phyloP scores from a whole-genome alignment of 2,888 invertebrate species.

The Kryphioiulus occultus region DNA sequence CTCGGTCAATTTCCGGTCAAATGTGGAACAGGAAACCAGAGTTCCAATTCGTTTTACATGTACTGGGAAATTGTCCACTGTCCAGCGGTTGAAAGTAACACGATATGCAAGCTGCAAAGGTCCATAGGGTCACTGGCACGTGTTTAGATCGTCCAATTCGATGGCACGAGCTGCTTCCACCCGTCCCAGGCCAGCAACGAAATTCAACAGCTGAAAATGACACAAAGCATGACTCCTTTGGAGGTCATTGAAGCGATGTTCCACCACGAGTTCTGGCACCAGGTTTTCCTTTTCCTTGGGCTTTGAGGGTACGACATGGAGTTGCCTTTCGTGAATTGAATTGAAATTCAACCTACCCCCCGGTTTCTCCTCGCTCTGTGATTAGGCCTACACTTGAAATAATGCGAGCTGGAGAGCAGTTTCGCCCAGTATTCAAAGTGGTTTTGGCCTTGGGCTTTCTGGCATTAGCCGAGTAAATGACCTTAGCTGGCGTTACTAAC shows the following conservation, averaged over 20 bases:
- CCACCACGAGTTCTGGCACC: not conserved
- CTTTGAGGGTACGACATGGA: not conserved
- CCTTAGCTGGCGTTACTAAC: not conserved
- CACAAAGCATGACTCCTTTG: not conserved
- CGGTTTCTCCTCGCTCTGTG: not conserved
- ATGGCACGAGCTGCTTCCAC: no score
- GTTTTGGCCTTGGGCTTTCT: not conserved
- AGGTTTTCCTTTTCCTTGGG: not conserved
- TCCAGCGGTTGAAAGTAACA: no score
- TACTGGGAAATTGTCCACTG: no score
- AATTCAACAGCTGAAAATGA: constrained; percentile 5
- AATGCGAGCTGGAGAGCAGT: not conserved
- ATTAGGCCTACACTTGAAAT: not conserved
- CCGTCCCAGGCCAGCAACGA: not conserved
- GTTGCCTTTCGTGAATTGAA: not conserved
- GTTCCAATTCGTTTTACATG: not conserved
- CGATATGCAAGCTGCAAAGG: no score
- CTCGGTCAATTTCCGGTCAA: not conserved
- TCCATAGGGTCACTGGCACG: no score
- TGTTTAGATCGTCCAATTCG: no score
- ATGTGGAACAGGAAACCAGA: not conserved
- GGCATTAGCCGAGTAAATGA: not conserved
- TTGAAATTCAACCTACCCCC: not conserved
- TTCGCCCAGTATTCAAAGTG: constrained; percentile 5
- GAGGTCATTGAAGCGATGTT: not conserved